Evolutionary conservation across 2,797 vertebrate genomes (phyloP), one percentile per base, ranked within the genome.

Genomic region (Dryobates pubescens): DNA sequence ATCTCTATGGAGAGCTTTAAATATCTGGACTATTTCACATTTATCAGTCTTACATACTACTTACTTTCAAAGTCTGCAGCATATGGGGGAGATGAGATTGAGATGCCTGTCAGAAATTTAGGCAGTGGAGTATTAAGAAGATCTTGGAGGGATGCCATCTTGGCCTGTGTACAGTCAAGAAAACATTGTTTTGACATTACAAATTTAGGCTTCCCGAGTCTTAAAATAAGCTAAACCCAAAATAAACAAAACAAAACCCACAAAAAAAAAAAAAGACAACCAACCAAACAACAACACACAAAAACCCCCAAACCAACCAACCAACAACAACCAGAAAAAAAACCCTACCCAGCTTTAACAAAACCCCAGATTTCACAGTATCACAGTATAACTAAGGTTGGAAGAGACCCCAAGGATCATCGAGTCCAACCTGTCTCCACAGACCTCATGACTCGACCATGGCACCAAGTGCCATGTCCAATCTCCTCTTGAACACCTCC

Each of bases 81-180:
- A 70, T 97, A 97, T 3, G 95, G 88, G 65, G 92, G 92, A 94
- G 87, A 97, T 63, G 94, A 96, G 57, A 97, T 45, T 26, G 97
- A 97, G 79, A 96, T 95, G 38, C 97, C 98, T 15, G 97, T 96
- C 68, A 98, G 97, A 96, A 95, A 91, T 65, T 96, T 94, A 32
- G 98, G 98, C 65, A 98, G 95, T 79, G 98, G 98, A 64, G 97
- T 90, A 87, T 97, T 98, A 81, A 99, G 96, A 82, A 98, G 96
- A 68, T 98, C 98, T 96, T 98, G 96, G n/a, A 98, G 88, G 30
- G 97, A 98, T 18, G 88, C 83, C 79, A 97, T 84, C 90, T 97
- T 97, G 61, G 94, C 89, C 96, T 97, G 90, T 36, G 62, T 14
- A 86, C 2, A 91, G 53, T 72, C 29, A 96, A 81, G 36, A n/a